Evolutionary conservation across 2,797 vertebrate species (phyloP).

Genomic region (Trichosurus vulpecula): DNA sequence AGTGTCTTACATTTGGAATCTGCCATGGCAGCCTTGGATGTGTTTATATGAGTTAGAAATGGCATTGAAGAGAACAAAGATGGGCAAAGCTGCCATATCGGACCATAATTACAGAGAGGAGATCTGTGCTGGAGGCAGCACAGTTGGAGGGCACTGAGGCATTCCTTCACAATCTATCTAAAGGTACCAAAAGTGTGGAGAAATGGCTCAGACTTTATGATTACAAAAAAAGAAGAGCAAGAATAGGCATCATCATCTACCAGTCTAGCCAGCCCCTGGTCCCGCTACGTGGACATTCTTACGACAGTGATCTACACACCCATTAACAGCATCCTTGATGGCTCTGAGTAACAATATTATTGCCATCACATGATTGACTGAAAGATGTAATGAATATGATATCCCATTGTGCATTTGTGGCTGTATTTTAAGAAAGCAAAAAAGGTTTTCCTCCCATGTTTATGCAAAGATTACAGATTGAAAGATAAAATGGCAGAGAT

Average conservation of each 20-base stretch:
- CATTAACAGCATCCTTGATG: not conserved
- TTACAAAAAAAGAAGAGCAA: not conserved
- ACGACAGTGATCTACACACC: not conserved
- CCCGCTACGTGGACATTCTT: not conserved
- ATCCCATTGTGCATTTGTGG: not conserved
- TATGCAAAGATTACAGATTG: not conserved
- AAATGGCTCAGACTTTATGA: not conserved
- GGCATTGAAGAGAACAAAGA: not conserved
- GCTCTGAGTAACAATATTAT: not conserved
- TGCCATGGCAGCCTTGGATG: not conserved
- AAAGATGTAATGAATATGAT: not conserved
- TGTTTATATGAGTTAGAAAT: not conserved
- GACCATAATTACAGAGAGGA: not conserved
- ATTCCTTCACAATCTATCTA: not conserved
- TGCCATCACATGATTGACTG: not conserved
- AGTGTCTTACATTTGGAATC: not conserved
- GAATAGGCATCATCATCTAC: not conserved
- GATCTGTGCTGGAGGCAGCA: not conserved
- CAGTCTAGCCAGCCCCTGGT: not conserved
- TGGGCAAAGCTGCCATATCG: not conserved
- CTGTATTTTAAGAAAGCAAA: not conserved
- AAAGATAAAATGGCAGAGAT: not conserved
- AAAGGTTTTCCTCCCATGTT: not conserved
- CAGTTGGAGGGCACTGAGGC: not conserved
- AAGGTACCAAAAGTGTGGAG: not conserved